A percentile compares a stretch with the other conserved stretches of the same genome.
Evolutionary conservation across 2,797 vertebrate species (phyloP).

Genomic region (Rhinatrema bivittatum): DNA sequence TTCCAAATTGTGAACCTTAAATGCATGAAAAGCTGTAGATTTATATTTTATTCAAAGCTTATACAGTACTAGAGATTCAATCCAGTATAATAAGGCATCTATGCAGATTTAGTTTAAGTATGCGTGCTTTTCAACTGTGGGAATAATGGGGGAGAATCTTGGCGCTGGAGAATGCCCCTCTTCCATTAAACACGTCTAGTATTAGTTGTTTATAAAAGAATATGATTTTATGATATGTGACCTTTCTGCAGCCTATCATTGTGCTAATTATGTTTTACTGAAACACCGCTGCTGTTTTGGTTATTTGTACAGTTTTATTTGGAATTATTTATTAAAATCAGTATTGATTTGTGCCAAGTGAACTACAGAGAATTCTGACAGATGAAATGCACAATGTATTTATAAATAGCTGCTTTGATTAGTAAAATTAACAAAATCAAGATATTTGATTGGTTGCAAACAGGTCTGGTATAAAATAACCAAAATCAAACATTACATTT

Average conservation of each 20-base stretch:
- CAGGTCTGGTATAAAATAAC: constrained; percentile 26
- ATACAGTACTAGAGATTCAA: constrained; percentile 14
- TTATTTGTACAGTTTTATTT: constrained; percentile 6
- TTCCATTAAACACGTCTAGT: not conserved
- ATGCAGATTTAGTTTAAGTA: not conserved
- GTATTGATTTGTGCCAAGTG: constrained; percentile 24
- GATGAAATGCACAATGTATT: constrained; percentile 24
- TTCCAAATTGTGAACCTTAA: constrained; percentile 55
- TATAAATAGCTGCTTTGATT: constrained; percentile 21
- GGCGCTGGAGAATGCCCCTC: not conserved
- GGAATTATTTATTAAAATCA: constrained; percentile 19
- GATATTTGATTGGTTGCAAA: constrained; percentile 27
- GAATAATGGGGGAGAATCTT: constrained; percentile 5
- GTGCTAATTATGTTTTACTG: too few species aligned
- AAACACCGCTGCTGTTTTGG: constrained; percentile 7
- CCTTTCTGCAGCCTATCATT: too few species aligned
- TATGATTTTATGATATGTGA: too few species aligned
- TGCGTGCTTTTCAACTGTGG: constrained; percentile 2
- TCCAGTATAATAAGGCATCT: constrained; percentile 18
- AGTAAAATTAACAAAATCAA: constrained; percentile 13
- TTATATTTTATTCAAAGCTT: constrained; percentile 20
- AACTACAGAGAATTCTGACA: constrained; percentile 28
- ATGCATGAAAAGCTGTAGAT: constrained; percentile 11
- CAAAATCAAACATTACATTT: constrained; percentile 6
- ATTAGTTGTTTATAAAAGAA: too few species aligned